Evolutionary conservation across 2,888 invertebrate genomes (phyloP).

Genomic region (Limnephilus marmoratus): DNA sequence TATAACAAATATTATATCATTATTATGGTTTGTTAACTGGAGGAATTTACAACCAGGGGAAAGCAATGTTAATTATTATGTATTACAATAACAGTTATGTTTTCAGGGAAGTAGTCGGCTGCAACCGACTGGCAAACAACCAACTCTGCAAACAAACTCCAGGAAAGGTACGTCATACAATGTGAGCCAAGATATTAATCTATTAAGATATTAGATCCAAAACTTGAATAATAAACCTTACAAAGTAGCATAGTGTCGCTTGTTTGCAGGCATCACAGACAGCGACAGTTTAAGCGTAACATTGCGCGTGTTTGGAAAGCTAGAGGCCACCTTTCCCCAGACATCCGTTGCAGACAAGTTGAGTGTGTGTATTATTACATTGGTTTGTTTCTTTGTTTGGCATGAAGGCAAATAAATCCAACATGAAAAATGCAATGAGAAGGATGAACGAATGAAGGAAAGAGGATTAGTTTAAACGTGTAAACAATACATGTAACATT

Average conservation of each 20-base stretch:
- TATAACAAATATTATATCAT: constrained; percentile 33
- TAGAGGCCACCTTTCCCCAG: background rate
- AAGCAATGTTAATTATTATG: constrained; percentile 16
- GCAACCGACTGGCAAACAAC: background rate
- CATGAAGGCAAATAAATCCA: background rate
- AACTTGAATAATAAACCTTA: background rate
- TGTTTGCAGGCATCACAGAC: background rate
- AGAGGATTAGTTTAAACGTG: background rate
- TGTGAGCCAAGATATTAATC: background rate
- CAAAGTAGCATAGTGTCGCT: too few species aligned
- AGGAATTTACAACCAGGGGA: constrained; percentile 20
- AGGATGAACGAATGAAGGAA: background rate
- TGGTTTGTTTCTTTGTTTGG: background rate
- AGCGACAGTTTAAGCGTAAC: background rate
- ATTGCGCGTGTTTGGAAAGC: background rate
- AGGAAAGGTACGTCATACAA: background rate
- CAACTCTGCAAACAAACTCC: background rate
- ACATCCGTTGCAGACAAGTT: background rate
- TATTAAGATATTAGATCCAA: background rate
- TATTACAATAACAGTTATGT: background rate
- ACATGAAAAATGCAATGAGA: background rate
- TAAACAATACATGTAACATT: background rate
- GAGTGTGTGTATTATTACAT: background rate
- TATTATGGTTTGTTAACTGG: constrained; percentile 25
- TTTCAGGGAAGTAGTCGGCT: background rate